Conservation (phyloP, 2,888 invertebrate genomes). For the Eumacrocentrus americanus region DNA sequence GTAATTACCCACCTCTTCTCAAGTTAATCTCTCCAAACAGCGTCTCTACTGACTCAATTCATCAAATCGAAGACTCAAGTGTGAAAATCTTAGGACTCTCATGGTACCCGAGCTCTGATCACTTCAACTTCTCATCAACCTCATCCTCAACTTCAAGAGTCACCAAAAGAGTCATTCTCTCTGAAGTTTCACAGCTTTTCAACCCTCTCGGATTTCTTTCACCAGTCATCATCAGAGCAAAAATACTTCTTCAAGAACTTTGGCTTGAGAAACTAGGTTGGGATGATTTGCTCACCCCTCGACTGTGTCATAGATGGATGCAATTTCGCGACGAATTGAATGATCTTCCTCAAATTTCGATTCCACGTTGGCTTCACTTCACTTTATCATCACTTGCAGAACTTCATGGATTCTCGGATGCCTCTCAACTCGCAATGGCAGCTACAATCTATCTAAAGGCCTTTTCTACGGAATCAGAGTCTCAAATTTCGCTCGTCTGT, state of each 20-base stretch:
- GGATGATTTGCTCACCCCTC: neutral
- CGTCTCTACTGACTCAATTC: no score
- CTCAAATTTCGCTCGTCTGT: conserved; percentile 11
- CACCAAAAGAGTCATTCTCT: neutral
- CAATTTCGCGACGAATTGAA: neutral
- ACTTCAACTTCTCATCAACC: neutral
- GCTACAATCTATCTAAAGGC: conserved; percentile 29
- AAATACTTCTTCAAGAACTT: neutral
- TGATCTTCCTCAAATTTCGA: neutral
- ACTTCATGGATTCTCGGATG: conserved; percentile 35
- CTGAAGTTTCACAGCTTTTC: neutral
- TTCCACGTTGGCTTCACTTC: neutral
- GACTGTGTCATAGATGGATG: neutral
- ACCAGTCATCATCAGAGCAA: no score
- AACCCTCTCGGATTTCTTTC: neutral
- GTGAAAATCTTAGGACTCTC: neutral
- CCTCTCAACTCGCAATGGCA: conserved; percentile 33
- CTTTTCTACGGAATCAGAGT: neutral
- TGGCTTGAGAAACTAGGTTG: neutral
- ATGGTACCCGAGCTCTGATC: neutral
- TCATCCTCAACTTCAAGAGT: neutral
- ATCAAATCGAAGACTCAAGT: neutral
- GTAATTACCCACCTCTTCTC: no score
- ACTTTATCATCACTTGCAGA: conserved; percentile 2
- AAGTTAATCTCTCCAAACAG: no score